Percentiles rank a stretch among this genome's conserved stretches.
Evolutionary conservation across 2,888 invertebrate species (phyloP).

Genomic region (Macrosoma leucophasiata): DNA sequence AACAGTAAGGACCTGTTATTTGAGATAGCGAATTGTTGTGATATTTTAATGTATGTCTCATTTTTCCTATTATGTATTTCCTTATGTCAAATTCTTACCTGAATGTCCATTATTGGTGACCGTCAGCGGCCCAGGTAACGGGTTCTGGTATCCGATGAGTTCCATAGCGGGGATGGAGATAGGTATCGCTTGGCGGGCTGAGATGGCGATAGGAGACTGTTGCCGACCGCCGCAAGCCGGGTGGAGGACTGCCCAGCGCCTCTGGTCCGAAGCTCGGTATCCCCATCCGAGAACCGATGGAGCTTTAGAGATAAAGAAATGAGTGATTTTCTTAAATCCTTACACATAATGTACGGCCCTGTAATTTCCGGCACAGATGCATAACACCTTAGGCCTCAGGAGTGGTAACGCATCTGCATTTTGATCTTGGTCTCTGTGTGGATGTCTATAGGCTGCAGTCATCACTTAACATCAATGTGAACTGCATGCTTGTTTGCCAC

Average conservation of each 20-base stretch:
- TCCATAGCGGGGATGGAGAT: constrained; percentile 83
- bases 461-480: no score
- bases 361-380: no score
- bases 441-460: no score
- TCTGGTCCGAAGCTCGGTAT: constrained; percentile 78
- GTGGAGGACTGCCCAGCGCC: constrained; percentile 78
- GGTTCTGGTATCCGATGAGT: constrained; percentile 82
- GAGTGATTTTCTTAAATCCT: no score
- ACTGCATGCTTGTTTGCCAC: no score
- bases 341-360: no score
- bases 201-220: constrained; percentile 82
- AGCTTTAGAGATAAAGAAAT: no score
- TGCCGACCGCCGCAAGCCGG: constrained; percentile 78
- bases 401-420: no score
- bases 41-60: constrained; percentile 1
- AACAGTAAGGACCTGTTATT: no score
- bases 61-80: neutral
- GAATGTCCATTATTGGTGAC: constrained; percentile 83
- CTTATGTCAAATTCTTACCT: constrained; percentile 53
- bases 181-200: constrained; percentile 76
- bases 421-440: no score
- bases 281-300: constrained; percentile 67
- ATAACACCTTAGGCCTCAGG: no score
- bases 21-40: no score
- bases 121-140: constrained; percentile 77